Base-by-base conservation (phyloP, 1,140 invertebrate species). In the Phocides pigmalion region DNA sequence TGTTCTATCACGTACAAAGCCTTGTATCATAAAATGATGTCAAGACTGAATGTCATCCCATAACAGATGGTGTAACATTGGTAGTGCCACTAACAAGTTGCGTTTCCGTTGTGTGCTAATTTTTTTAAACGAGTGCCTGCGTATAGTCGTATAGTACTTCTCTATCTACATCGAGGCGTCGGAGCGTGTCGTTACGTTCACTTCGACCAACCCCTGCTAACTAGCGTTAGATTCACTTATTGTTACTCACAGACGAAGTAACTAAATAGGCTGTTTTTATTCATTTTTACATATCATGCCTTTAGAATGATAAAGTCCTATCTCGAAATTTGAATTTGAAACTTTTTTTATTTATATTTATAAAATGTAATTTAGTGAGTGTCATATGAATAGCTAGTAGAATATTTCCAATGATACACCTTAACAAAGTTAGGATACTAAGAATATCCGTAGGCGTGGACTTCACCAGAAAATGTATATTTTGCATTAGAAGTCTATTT, bases 81-180 rank as follows among this genome's bases (percentile, higher is more conserved):
- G 35, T 37, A 12, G 70, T 17, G 28, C 49, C 16, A 32, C 59
- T 71, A 76, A 72, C 68, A 70, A 59, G 66, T 54, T 68, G 66
- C 35, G 74, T 87, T 86, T 87, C 84, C 84, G 84, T 84, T 87
- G 83, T 87, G 84, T 89, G 84, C 83, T 79, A 87, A 87, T 89
- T 87, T 81, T 51, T 51, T 82, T 76, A 78, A 79, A 70, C 73
- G 72, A 79, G 71, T 74, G 79, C 79, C 71, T 74, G 62, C 80
- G 79, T 76, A 74, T 51, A 32, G 63, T 71, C 64, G 42, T 63
- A 65, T 41, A 54, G 64, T 66, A 56, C 22, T 32, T 39, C 54
- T 44, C 46, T 71, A 71, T 70, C 68, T 67, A 41, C 50, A 67
- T 67, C 65, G 44, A 41, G 20, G 76, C 81, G 76, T 44, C 79